phyloP scores from a whole-genome alignment of 1,140 invertebrate genomes.

The Neotoxoptera formosana region DNA sequence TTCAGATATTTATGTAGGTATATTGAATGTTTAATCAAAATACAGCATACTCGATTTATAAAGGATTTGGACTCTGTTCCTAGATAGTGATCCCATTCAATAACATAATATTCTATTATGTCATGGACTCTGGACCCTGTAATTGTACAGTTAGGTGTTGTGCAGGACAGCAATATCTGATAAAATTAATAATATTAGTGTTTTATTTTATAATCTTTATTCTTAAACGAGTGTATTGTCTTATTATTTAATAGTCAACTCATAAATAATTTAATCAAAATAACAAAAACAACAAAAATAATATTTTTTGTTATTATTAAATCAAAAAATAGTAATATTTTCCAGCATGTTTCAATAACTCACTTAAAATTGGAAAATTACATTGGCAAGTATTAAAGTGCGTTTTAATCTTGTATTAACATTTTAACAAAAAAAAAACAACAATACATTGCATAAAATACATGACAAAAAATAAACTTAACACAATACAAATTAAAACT shows the following conservation, averaged over 20 bases:
- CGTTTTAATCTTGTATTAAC: constrained; percentile 30
- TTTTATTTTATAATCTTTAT: background rate
- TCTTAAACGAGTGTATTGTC: background rate
- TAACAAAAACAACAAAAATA: constrained; percentile 15
- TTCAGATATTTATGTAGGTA: too few relatives aligned
- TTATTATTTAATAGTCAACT: constrained; percentile 34
- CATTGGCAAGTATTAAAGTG: constrained; percentile 45
- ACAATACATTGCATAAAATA: constrained; percentile 39
- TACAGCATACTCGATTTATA: too few relatives aligned
- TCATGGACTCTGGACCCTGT: too few relatives aligned
- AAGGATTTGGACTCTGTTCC: too few relatives aligned
- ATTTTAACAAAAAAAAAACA: constrained; percentile 46
- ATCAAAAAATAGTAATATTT: constrained; percentile 15
- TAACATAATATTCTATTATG: too few relatives aligned
- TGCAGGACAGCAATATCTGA: background rate
- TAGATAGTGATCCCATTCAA: too few relatives aligned
- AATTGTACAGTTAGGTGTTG: too few relatives aligned
- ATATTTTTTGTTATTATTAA: constrained; percentile 28
- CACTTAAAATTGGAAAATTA: background rate
- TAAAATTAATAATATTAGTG: background rate
- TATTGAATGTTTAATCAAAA: too few relatives aligned
- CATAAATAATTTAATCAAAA: constrained; percentile 27
- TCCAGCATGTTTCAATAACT: background rate
- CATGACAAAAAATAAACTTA: constrained; percentile 56
- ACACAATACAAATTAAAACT: constrained; percentile 47